Percentiles rank a stretch among this genome's conserved stretches.
phyloP scores from a whole-genome alignment of 1,140 invertebrate genomes.

The Brachionus paranguensis region DNA sequence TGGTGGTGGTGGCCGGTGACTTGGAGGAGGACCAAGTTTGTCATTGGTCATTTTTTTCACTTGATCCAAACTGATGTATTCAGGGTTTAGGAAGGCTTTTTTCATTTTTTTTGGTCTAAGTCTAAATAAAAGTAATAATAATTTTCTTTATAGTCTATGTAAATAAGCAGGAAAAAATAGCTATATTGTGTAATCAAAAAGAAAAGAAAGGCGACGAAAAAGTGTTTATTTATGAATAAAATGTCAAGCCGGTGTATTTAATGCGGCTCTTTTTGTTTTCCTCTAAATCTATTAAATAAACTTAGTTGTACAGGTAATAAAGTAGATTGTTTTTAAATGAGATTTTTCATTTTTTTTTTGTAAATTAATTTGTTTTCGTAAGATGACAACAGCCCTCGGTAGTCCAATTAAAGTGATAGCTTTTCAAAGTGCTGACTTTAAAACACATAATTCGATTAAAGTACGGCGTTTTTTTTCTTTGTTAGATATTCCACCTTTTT shows the following conservation, averaged over 20 bases:
- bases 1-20: neutral
- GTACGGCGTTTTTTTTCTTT: neutral
- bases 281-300: slow-evolving; percentile 31
- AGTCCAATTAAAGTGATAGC: slow-evolving; percentile 20
- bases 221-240: slow-evolving; percentile 28
- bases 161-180: slow-evolving; percentile 5
- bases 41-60: neutral
- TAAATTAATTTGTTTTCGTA: slow-evolving; percentile 20
- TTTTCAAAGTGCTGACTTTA: neutral
- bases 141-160: neutral
- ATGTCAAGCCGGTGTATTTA: neutral
- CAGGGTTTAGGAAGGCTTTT: neutral
- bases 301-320: slow-evolving; percentile 14
- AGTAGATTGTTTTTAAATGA: slow-evolving; percentile 32
- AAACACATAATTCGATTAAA: slow-evolving; percentile 8
- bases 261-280: neutral
- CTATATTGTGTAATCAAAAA: neutral
- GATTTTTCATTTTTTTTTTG: neutral
- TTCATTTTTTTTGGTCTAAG: neutral
- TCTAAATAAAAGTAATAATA: too few relatives aligned
- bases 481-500: slow-evolving; percentile 26
- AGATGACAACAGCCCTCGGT: slow-evolving; percentile 12
- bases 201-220: neutral
- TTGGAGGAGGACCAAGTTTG: neutral
- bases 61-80: neutral